Evolutionary conservation across 64 coral and sea anemone species (phyloP).

Genomic region (Dendrophyllia cribrosa): DNA sequence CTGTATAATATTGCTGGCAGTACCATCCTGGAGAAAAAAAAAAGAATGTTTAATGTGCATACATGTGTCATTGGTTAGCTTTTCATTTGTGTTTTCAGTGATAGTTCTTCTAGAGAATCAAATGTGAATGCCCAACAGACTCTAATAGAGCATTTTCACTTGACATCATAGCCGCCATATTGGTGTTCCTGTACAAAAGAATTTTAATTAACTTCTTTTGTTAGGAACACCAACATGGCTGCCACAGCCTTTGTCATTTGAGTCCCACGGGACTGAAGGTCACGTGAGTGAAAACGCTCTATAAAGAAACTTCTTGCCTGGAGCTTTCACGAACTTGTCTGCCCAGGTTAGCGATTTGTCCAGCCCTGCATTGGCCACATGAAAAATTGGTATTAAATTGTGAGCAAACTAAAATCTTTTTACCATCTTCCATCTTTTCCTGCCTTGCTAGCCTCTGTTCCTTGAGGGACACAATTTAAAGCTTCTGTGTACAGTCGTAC

Average conservation of each 20-base stretch:
- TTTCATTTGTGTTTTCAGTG: too few relatives aligned
- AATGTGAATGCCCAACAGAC: background rate
- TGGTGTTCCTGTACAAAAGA: too few relatives aligned
- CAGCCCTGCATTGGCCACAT: too few relatives aligned
- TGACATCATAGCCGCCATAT: too few relatives aligned
- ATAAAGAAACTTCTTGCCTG: too few relatives aligned
- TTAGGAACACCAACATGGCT: too few relatives aligned
- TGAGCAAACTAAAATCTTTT: background rate
- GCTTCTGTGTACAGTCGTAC: constrained; percentile 65
- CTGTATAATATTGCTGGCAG: constrained; percentile 88
- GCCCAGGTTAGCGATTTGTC: background rate
- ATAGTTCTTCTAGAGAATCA: background rate
- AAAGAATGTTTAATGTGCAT: background rate
- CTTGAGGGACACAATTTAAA: constrained; percentile 57
- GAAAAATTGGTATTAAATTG: background rate
- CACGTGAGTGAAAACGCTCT: too few relatives aligned
- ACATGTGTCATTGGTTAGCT: background rate
- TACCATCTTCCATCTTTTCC: constrained; percentile 63
- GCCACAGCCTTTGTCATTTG: too few relatives aligned
- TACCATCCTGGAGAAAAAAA: constrained; percentile 68
- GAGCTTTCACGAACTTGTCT: background rate
- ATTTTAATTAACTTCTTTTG: too few relatives aligned
- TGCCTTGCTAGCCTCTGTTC: constrained; percentile 35
- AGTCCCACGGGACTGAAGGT: too few relatives aligned
- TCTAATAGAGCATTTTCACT: too few relatives aligned